Evolutionary conservation across 2,888 invertebrate species (phyloP).

Genomic region (Augiades crinisus): DNA sequence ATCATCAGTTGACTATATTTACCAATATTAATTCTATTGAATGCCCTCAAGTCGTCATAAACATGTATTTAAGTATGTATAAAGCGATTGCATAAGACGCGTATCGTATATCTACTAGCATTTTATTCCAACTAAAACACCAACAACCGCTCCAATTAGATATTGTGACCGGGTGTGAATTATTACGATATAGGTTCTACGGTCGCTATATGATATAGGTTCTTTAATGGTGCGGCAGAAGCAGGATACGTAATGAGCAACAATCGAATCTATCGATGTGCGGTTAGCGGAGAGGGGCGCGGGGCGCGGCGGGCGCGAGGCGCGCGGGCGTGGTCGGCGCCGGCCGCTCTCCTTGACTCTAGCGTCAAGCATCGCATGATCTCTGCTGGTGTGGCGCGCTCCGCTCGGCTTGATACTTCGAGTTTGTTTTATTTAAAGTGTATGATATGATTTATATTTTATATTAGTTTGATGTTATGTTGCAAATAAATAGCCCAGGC

Average conservation of each 20-base stretch:
- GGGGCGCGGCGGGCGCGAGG: conserved; percentile 41
- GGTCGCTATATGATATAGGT: conserved; percentile 5
- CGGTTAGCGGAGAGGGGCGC: conserved; percentile 46
- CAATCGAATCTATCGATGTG: conserved; percentile 50
- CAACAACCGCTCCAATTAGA: conserved; percentile 25
- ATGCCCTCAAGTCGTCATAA: not conserved
- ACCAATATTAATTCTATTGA: not conserved
- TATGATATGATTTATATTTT: no score
- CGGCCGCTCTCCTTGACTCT: conserved; percentile 81
- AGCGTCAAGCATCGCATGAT: conserved; percentile 80
- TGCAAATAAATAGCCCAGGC: no score
- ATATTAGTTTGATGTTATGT: no score
- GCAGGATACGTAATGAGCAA: conserved; percentile 61
- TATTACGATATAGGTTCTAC: conserved; percentile 12
- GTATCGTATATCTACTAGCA: conserved; percentile 22
- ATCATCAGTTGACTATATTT: no score
- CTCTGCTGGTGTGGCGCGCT: conserved; percentile 50
- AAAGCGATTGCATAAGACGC: conserved; percentile 8
- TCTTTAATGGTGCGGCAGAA: conserved; percentile 19
- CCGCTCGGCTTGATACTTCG: conserved; percentile 46
- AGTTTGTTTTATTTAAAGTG: no score
- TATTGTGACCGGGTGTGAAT: conserved; percentile 19
- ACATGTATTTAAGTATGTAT: not conserved
- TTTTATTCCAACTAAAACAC: conserved; percentile 19
- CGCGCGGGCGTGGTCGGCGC: conserved; percentile 76